Percentiles rank a stretch among this genome's conserved stretches.
phyloP scores from a whole-genome alignment of 35 echinoderm and acorn worm species.

The Apostichopus californicus region DNA sequence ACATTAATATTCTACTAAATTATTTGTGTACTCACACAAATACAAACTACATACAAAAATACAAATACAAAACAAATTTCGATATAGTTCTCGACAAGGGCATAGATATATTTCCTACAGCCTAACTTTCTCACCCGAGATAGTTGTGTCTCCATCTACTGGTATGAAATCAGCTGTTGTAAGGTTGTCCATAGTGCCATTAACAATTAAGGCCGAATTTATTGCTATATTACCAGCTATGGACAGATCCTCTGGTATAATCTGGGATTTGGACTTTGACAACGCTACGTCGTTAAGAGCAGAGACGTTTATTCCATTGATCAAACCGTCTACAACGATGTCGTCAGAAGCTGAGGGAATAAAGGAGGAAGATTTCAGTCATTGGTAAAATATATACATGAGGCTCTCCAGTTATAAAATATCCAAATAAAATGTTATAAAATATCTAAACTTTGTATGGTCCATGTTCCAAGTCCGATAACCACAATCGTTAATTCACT shows the following conservation, averaged over 20 bases:
- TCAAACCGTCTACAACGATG: constrained; percentile 6
- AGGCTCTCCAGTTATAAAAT: too few species aligned
- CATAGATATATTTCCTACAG: too few species aligned
- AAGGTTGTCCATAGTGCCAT: constrained; percentile 47
- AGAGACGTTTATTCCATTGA: constrained; percentile 53
- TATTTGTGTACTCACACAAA: too few species aligned
- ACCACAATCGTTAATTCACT: too few species aligned
- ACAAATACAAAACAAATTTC: too few species aligned
- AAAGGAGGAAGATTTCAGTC: neutral
- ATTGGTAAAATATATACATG: neutral
- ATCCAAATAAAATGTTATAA: too few species aligned
- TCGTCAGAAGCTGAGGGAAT: neutral
- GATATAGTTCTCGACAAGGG: too few species aligned
- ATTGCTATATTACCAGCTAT: constrained; percentile 1
- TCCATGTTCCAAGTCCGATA: too few species aligned
- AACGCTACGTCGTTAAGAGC: constrained; percentile 2
- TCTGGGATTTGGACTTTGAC: neutral
- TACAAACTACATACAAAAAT: too few species aligned
- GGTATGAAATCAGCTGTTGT: constrained; percentile 36
- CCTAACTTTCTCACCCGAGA: constrained; percentile 1
- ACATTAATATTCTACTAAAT: too few species aligned
- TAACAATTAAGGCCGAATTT: neutral
- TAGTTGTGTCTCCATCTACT: neutral
- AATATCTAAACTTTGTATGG: too few species aligned
- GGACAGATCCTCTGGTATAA: constrained; percentile 6